These are phyloP conservation scores for Dryocosmus kuriphilus DNA, from an alignment of 2,888 invertebrate species.

Conservation along the genomic window DNA sequence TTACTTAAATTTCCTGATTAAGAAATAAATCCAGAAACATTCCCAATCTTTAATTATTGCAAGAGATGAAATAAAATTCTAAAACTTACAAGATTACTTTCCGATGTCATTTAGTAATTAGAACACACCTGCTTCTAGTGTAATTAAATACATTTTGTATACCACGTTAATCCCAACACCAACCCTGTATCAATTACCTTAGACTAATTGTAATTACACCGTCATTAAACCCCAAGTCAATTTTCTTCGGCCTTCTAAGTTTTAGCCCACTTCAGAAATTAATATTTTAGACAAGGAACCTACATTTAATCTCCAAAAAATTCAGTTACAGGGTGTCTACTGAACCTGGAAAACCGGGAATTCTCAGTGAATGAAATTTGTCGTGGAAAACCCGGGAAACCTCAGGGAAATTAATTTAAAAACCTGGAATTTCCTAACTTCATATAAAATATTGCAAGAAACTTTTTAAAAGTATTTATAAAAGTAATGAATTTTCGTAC, in stretches of 20 bases:
- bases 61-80: not conserved
- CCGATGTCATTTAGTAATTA: not conserved
- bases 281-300: not conserved
- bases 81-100: not conserved
- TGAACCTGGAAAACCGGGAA: too few species aligned
- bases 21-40: not conserved
- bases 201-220: slow-evolving; percentile 55
- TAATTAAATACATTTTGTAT: slow-evolving; percentile 55
- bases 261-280: not conserved
- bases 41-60: too few species aligned
- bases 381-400: too few species aligned
- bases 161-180: slow-evolving; percentile 58
- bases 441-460: too few species aligned
- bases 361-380: too few species aligned
- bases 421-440: too few species aligned
- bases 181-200: slow-evolving; percentile 55
- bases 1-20: not conserved
- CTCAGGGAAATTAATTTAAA: too few species aligned
- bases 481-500: too few species aligned
- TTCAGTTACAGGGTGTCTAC: too few species aligned
- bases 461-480: too few species aligned
- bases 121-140: not conserved
- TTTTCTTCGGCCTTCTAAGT: not conserved
- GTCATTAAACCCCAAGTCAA: slow-evolving; percentile 57
- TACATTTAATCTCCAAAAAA: not conserved